These are phyloP conservation scores for Limnothrissa miodon DNA, from an alignment of 2,113 vertebrate species.

Conservation along the genomic window DNA sequence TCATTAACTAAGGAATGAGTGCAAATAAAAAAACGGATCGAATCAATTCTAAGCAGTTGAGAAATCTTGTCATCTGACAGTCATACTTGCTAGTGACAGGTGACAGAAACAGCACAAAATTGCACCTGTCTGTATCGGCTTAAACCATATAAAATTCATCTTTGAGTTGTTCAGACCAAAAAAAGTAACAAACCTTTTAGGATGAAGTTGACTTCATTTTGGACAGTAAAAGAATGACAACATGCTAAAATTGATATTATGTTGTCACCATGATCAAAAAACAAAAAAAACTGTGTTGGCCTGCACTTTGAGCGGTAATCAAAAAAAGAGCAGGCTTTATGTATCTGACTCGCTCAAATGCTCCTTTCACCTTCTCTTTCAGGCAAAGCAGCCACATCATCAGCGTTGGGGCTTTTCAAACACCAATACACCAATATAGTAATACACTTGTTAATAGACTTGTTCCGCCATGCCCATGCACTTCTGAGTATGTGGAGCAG, in stretches of 20 bases:
- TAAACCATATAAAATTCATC: not conserved
- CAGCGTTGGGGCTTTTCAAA: not conserved
- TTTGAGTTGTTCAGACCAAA: not conserved
- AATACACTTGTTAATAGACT: not conserved
- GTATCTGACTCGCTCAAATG: not conserved
- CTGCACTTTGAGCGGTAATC: not conserved
- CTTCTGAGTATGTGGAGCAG: not conserved
- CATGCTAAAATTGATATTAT: not conserved
- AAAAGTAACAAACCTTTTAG: not conserved
- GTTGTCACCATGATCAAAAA: not conserved
- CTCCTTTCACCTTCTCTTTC: not conserved
- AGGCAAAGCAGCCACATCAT: not conserved
- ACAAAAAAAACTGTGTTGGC: not conserved
- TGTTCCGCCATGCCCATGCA: not conserved
- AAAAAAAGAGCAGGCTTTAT: not conserved
- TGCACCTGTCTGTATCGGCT: not conserved
- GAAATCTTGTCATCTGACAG: not conserved
- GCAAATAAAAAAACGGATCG: too few species aligned
- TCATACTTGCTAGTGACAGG: not conserved
- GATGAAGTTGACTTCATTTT: not conserved
- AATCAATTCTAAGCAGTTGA: too few species aligned
- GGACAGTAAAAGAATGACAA: not conserved
- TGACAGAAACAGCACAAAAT: not conserved
- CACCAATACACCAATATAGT: not conserved
- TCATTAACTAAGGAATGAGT: too few species aligned